phyloP scores from a whole-genome alignment of 2,797 vertebrate genomes.

The Hippopotamyrus pictus region DNA sequence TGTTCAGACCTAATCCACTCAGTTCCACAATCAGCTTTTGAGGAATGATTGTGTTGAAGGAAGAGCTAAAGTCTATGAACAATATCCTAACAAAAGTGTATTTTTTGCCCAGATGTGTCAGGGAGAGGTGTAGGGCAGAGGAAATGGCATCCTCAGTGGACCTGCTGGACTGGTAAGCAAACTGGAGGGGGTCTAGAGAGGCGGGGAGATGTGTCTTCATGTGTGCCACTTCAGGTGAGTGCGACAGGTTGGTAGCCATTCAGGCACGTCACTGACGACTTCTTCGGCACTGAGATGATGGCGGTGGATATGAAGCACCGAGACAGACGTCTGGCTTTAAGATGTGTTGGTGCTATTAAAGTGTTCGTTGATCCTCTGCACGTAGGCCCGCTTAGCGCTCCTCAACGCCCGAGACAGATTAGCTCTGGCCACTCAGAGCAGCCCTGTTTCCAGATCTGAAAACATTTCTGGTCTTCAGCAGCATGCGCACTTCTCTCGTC shows the following conservation, averaged over 20 bases:
- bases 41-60: not conserved
- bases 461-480: not conserved
- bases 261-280: not conserved
- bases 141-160: not conserved
- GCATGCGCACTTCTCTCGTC: not conserved
- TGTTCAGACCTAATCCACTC: not conserved
- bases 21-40: not conserved
- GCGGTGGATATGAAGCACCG: not conserved
- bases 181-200: too few species aligned
- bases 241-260: not conserved
- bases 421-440: not conserved
- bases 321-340: not conserved
- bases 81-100: not conserved
- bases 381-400: not conserved
- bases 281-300: not conserved
- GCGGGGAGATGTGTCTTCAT: too few species aligned
- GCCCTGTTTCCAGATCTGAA: not conserved
- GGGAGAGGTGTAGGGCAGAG: not conserved
- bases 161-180: not conserved
- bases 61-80: not conserved
- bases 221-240: not conserved
- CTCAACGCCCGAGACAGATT: not conserved
- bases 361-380: not conserved
- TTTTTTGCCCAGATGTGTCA: not conserved
- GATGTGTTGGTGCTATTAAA: not conserved